These are phyloP conservation scores for Malthinus seriepunctatus DNA, from an alignment of 2,888 invertebrate genomes.

Conservation along the genomic window DNA sequence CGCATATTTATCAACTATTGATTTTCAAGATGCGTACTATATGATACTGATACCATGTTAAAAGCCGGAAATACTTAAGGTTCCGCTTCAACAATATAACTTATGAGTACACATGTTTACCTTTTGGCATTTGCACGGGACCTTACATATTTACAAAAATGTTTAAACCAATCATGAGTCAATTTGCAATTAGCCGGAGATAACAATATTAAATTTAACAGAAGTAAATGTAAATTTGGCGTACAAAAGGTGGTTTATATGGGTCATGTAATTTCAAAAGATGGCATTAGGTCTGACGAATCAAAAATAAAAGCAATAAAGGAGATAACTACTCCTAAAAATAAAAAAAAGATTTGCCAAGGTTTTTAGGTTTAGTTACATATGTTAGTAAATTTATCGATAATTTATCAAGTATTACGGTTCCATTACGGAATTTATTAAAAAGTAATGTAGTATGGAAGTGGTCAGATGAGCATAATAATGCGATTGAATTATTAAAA, in stretches of 20 bases:
- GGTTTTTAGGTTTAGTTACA: constrained; percentile 33
- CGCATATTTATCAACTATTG: too few relatives aligned
- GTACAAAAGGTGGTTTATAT: constrained; percentile 23
- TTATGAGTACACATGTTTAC: too few relatives aligned
- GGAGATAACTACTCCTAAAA: constrained; percentile 25
- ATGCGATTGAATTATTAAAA: constrained; percentile 20
- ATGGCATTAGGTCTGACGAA: constrained; percentile 24
- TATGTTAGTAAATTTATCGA: constrained; percentile 34
- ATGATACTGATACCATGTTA: too few relatives aligned
- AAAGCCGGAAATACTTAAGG: too few relatives aligned
- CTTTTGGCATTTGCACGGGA: too few relatives aligned
- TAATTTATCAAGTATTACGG: constrained; percentile 28
- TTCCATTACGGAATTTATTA: constrained; percentile 23
- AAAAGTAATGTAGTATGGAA: constrained; percentile 23
- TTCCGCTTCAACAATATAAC: too few relatives aligned
- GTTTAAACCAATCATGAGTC: too few relatives aligned
- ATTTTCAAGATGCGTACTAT: too few relatives aligned
- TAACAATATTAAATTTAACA: too few relatives aligned
- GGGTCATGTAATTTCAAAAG: constrained; percentile 26
- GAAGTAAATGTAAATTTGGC: constrained; percentile 24
- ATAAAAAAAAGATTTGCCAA: constrained; percentile 28
- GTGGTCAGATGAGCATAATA: constrained; percentile 20
- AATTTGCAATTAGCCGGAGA: too few relatives aligned
- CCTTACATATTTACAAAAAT: too few relatives aligned
- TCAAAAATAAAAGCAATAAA: constrained; percentile 31